Conservation (phyloP, 2,113 vertebrate genomes). For the Paradisaea rubra region DNA sequence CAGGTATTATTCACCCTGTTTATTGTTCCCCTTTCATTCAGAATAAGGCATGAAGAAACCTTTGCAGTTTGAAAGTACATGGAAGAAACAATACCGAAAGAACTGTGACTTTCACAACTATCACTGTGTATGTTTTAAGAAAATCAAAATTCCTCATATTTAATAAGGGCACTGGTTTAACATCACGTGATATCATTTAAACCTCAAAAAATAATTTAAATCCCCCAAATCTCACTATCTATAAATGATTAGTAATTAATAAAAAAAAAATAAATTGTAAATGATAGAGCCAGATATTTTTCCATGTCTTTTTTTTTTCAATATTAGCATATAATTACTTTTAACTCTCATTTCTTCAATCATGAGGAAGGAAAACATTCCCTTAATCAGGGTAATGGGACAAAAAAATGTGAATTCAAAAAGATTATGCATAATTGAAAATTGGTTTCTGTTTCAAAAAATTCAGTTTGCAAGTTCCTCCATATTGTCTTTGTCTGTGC, state of each 20-base stretch:
- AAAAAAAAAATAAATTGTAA: neutral
- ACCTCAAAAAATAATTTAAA: neutral
- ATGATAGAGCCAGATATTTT: fast-evolving
- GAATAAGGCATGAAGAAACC: neutral
- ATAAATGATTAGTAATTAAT: neutral
- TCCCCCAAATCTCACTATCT: neutral
- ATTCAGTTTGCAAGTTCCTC: neutral
- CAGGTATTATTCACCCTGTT: neutral
- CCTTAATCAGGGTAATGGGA: neutral
- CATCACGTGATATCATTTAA: neutral
- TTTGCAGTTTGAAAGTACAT: neutral
- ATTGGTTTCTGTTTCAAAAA: neutral
- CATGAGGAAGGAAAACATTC: neutral
- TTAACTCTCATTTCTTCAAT: neutral
- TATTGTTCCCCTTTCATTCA: neutral
- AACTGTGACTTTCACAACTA: neutral
- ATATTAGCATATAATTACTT: neutral
- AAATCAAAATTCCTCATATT: neutral
- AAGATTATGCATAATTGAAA: neutral
- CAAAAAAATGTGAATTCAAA: neutral
- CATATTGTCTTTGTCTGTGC: neutral
- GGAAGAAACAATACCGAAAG: neutral
- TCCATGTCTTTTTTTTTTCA: neutral
- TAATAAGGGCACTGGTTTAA: neutral
- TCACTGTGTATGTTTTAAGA: neutral